These are phyloP conservation scores for Trachymyrmex cornetzi DNA, from an alignment of 1,140 invertebrate species.

Conservation along the genomic window DNA sequence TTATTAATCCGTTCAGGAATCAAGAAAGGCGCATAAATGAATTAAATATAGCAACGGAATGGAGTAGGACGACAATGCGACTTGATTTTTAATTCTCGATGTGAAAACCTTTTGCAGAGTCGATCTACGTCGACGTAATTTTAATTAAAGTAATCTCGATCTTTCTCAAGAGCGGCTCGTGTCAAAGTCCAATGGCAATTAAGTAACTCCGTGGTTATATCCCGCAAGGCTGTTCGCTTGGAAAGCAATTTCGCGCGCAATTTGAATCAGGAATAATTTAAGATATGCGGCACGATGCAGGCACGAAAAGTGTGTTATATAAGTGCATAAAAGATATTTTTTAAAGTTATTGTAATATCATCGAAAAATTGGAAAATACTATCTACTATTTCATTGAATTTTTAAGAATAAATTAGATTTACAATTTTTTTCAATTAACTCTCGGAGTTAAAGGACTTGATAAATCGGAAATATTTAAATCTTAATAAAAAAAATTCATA, in stretches of 20 bases:
- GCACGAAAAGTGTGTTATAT: not conserved
- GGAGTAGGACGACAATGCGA: constrained; percentile 1
- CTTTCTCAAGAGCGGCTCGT: constrained; percentile 27
- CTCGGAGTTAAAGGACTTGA: not conserved
- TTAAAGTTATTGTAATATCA: not conserved
- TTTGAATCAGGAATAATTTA: constrained; percentile 54
- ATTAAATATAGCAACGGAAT: constrained; percentile 4
- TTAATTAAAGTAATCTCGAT: constrained; percentile 55
- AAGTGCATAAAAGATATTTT: constrained; percentile 1
- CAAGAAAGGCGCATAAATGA: constrained; percentile 21
- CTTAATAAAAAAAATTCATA: not conserved
- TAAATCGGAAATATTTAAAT: not conserved
- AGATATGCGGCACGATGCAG: constrained; percentile 4
- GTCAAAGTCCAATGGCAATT: constrained; percentile 58
- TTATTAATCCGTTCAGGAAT: constrained; percentile 7
- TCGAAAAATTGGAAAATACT: not conserved
- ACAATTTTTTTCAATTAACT: not conserved
- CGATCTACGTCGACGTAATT: constrained; percentile 6
- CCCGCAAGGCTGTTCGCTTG: constrained; percentile 28
- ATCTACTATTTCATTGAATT: not conserved
- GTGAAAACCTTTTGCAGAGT: not conserved
- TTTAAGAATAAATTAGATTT: not conserved
- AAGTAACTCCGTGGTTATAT: constrained; percentile 43
- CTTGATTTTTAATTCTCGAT: constrained; percentile 28
- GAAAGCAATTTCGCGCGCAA: constrained; percentile 49